Evolutionary conservation across 2,113 vertebrate species (phyloP).

Genomic region (Dolichotis patagonum): DNA sequence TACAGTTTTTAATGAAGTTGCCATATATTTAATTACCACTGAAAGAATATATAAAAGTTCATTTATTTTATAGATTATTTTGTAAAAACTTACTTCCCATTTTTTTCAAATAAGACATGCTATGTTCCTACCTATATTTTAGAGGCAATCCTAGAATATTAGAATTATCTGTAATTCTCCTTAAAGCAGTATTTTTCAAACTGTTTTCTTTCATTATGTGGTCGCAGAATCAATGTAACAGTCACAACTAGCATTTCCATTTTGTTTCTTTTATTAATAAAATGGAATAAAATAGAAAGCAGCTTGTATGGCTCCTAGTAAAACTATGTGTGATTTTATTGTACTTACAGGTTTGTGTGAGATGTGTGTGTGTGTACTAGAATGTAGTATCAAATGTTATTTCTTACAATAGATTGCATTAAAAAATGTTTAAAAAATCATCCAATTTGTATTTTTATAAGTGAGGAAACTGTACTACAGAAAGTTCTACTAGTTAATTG

Average conservation of each 20-base stretch:
- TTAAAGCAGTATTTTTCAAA: constrained; percentile 38
- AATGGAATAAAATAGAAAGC: constrained; percentile 35
- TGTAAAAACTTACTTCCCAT: neutral
- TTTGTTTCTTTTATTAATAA: constrained; percentile 24
- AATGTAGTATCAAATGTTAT: neutral
- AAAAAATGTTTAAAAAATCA: neutral
- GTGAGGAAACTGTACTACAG: neutral
- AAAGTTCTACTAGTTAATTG: neutral
- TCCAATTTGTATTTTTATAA: neutral
- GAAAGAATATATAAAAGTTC: neutral
- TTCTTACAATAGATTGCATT: neutral
- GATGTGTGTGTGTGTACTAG: neutral
- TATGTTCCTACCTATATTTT: constrained; percentile 30
- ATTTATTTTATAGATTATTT: constrained; percentile 9
- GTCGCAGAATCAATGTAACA: neutral
- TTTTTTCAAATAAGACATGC: constrained; percentile 19
- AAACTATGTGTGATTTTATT: constrained; percentile 30
- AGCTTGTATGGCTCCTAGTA: neutral
- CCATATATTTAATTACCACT: neutral
- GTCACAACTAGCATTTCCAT: neutral
- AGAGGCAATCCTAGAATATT: neutral
- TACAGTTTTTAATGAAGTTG: neutral
- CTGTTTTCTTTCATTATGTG: neutral
- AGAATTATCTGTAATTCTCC: neutral
- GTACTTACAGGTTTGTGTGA: neutral